Evolutionary conservation across 2,113 vertebrate genomes (phyloP).

Genomic region (Merops nubicus): DNA sequence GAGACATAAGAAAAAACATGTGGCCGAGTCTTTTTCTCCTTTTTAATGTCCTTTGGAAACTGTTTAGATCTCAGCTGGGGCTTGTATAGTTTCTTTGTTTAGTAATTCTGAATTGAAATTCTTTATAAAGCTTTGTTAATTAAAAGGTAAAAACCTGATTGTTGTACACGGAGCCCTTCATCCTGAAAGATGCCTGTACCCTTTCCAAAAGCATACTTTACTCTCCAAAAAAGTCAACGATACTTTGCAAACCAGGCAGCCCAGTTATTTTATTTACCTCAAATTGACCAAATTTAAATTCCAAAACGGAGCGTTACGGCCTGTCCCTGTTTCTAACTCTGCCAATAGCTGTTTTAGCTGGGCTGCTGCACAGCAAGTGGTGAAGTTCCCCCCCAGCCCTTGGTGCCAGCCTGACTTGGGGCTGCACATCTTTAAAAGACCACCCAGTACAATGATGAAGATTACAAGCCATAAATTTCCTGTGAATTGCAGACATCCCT

Average conservation of each 20-base stretch:
- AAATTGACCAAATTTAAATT: neutral
- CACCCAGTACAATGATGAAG: neutral
- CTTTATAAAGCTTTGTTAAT: constrained; percentile 63
- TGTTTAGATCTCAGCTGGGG: constrained; percentile 53
- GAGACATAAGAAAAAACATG: constrained; percentile 68
- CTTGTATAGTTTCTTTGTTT: constrained; percentile 67
- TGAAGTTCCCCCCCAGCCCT: fast-evolving
- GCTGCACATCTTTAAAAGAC: neutral
- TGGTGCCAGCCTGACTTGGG: neutral
- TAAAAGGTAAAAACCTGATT: constrained; percentile 54
- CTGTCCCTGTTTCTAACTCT: neutral
- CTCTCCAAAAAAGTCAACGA: constrained; percentile 23
- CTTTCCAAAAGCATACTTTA: constrained; percentile 29
- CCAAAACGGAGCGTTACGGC: neutral
- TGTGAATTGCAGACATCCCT: neutral
- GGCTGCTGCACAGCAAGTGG: neutral
- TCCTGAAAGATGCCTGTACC: constrained; percentile 1
- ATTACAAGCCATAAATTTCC: neutral
- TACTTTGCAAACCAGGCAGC: constrained; percentile 11
- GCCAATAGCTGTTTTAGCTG: neutral
- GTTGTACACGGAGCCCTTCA: constrained; percentile 7
- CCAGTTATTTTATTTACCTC: constrained; percentile 34
- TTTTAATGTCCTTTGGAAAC: constrained; percentile 57
- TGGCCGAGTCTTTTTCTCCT: constrained; percentile 56
- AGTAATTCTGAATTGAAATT: constrained; percentile 55